These are phyloP conservation scores for Bambusicola thoracicus DNA, from an alignment of 2,113 vertebrate genomes.

Conservation along the genomic window DNA sequence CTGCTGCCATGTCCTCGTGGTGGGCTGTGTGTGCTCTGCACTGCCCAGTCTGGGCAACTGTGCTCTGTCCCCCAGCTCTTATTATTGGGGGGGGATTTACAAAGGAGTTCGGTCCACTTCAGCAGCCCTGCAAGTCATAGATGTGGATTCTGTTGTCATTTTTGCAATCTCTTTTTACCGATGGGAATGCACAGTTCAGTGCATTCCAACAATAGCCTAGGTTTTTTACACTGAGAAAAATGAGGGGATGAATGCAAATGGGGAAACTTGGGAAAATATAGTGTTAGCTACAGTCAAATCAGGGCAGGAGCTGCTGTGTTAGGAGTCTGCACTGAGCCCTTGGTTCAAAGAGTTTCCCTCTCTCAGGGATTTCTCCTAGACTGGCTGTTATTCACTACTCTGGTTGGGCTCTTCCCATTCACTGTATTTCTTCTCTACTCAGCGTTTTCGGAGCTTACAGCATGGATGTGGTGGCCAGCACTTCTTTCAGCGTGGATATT, in stretches of 20 bases:
- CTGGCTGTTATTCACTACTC: neutral
- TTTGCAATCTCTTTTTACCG: neutral
- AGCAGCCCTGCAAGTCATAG: neutral
- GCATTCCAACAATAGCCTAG: neutral
- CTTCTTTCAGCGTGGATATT: slow-evolving; percentile 81
- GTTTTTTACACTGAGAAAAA: neutral
- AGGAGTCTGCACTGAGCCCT: neutral
- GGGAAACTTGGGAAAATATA: neutral
- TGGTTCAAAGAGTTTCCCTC: neutral
- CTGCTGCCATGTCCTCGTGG: neutral
- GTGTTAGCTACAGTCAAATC: neutral
- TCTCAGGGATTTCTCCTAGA: neutral
- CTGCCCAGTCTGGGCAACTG: neutral
- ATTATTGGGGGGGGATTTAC: neutral
- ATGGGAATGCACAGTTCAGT: neutral
- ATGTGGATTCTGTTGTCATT: neutral
- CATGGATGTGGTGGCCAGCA: slow-evolving; percentile 83
- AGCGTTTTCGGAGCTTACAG: slow-evolving; percentile 68
- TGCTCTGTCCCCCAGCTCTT: neutral
- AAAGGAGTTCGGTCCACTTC: neutral
- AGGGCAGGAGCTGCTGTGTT: neutral
- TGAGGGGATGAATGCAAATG: neutral
- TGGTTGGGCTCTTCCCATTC: neutral
- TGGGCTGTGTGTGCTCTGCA: neutral
- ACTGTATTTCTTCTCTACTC: neutral